These are phyloP conservation scores for Marmota monax DNA, from an alignment of 2,113 vertebrate genomes.

Conservation along the genomic window DNA sequence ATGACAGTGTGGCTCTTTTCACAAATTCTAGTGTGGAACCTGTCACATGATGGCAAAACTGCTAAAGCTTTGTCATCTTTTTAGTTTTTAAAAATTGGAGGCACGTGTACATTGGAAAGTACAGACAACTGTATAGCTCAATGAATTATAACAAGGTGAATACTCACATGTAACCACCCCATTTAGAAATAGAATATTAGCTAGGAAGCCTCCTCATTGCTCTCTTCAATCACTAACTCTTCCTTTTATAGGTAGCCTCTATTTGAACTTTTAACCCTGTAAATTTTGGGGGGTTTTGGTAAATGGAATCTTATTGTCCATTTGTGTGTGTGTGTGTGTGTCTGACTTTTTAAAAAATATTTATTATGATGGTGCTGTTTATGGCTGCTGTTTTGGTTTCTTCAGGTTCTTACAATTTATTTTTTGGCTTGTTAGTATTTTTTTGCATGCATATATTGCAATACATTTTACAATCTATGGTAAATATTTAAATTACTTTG, in stretches of 20 bases:
- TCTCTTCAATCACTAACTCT: neutral
- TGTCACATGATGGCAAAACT: neutral
- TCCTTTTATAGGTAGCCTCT: neutral
- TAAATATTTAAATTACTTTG: constrained; percentile 1
- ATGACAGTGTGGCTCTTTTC: neutral
- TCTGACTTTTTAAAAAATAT: neutral
- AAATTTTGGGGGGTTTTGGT: neutral
- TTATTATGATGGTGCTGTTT: neutral
- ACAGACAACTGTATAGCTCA: neutral
- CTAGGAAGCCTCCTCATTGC: neutral
- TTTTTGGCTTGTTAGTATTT: neutral
- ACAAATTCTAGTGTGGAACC: neutral
- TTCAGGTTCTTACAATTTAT: neutral
- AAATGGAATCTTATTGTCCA: neutral
- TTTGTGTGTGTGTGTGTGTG: neutral
- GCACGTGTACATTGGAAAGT: neutral
- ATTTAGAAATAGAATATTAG: neutral
- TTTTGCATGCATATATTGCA: neutral
- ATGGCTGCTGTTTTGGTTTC: neutral
- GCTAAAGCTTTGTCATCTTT: neutral
- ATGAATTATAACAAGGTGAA: neutral
- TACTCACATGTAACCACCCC: neutral
- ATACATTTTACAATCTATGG: neutral
- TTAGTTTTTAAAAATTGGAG: neutral
- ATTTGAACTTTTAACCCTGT: neutral